A percentile compares a stretch with the other conserved stretches of the same genome.
phyloP scores from a whole-genome alignment of 2,888 invertebrate genomes.

The Meteorus cinctellus region DNA sequence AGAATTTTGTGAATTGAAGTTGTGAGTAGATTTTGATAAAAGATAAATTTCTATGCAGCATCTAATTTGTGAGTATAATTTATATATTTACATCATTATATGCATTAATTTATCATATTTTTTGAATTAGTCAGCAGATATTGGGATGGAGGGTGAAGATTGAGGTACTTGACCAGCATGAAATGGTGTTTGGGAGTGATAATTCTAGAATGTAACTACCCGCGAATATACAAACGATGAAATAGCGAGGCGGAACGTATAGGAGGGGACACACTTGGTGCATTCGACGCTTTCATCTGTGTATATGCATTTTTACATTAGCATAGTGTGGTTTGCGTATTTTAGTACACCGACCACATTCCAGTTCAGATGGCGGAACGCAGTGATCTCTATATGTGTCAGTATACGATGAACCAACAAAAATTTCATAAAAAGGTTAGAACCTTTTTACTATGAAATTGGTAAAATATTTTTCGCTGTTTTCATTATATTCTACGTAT shows the following conservation, averaged over 20 bases:
- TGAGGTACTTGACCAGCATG: background rate
- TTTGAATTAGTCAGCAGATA: too few species aligned
- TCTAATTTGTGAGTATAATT: too few species aligned
- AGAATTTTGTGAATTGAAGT: background rate
- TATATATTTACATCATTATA: too few species aligned
- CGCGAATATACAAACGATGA: background rate
- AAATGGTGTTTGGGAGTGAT: background rate
- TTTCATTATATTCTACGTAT: background rate
- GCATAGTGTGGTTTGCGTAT: background rate
- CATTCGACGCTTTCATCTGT: background rate
- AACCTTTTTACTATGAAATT: too few species aligned
- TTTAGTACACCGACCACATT: slow-evolving; percentile 6
- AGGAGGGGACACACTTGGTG: slow-evolving; percentile 12
- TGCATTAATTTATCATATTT: too few species aligned
- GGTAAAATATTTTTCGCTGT: background rate
- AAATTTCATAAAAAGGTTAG: too few species aligned
- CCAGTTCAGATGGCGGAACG: slow-evolving; percentile 20
- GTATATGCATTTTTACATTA: background rate
- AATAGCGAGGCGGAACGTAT: background rate
- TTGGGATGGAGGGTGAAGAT: background rate
- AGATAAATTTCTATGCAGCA: background rate
- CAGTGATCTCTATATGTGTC: background rate
- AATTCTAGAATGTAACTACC: background rate
- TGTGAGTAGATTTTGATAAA: background rate
- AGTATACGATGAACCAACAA: slow-evolving; percentile 10